These are phyloP conservation scores for Eupithecia tripunctaria DNA, from an alignment of 2,888 invertebrate genomes.

Conservation along the genomic window DNA sequence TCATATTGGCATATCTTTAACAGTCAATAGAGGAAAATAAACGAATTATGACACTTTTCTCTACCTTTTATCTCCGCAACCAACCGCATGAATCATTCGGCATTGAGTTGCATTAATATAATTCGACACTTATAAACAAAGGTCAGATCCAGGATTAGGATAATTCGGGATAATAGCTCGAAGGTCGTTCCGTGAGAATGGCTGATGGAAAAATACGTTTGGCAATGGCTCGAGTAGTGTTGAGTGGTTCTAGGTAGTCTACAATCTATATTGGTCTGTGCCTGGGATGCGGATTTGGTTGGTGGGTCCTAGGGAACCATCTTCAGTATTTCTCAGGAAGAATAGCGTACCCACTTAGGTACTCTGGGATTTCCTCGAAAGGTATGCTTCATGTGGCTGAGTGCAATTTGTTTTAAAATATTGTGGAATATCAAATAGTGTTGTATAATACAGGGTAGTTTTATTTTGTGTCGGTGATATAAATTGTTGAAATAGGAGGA, in stretches of 20 bases:
- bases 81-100: slow-evolving; percentile 44
- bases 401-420: neutral
- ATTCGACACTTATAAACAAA: slow-evolving; percentile 58
- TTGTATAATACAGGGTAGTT: neutral
- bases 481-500: neutral
- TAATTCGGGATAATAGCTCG: slow-evolving; percentile 68
- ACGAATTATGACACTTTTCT: slow-evolving; percentile 24
- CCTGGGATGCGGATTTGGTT: neutral
- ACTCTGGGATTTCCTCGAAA: neutral
- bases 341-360: neutral
- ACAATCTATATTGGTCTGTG: slow-evolving; percentile 1
- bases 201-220: slow-evolving; percentile 70
- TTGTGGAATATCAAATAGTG: neutral
- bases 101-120: slow-evolving; percentile 73
- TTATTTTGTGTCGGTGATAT: neutral
- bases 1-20: too few relatives aligned
- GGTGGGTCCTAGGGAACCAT: neutral
- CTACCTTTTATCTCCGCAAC: slow-evolving; percentile 13
- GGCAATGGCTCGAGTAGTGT: slow-evolving; percentile 61
- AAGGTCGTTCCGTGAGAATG: slow-evolving; percentile 67
- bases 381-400: neutral
- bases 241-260: slow-evolving; percentile 9
- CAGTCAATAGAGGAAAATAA: neutral
- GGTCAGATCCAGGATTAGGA: slow-evolving; percentile 61
- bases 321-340: neutral